Evolutionary conservation across 2,797 vertebrate species (phyloP).

Genomic region (Arrhamphus sclerolepis): DNA sequence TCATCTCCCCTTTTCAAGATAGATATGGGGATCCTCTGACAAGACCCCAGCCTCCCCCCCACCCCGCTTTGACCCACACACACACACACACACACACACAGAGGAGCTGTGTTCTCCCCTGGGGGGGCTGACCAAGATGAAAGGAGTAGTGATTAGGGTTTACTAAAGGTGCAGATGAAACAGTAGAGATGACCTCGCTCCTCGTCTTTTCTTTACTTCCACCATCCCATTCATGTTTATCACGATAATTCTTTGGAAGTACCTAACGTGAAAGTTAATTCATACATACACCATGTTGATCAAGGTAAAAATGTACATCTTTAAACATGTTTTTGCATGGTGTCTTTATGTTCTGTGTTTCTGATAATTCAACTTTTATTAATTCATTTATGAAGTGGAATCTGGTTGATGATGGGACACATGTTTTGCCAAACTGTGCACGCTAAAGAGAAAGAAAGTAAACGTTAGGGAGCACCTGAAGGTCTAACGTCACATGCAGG

Average conservation of each 20-base stretch:
- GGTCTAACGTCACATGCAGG: too few species aligned
- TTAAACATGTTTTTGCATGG: not conserved
- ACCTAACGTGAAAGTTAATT: not conserved
- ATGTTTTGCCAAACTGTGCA: not conserved
- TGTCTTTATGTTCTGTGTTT: too few species aligned
- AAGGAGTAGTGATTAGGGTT: constrained; percentile 73
- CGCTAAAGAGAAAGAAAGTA: not conserved
- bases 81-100: constrained; percentile 66
- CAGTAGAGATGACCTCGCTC: constrained; percentile 61
- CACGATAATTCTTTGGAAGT: not conserved
- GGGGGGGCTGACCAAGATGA: constrained; percentile 74
- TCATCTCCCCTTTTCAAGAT: constrained; percentile 75
- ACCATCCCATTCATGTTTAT: too few species aligned
- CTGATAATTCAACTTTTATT: too few species aligned
- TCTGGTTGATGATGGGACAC: not conserved
- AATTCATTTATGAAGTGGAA: too few species aligned
- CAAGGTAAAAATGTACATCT: too few species aligned
- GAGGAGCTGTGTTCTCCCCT: constrained; percentile 73
- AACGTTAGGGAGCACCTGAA: not conserved
- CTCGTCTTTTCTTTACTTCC: constrained; percentile 15
- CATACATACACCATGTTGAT: too few species aligned
- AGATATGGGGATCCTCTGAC: constrained; percentile 63
- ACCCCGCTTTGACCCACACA: constrained; percentile 34
- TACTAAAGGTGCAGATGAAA: constrained; percentile 71
- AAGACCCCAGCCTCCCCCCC: constrained; percentile 33